A percentile compares a stretch with the other conserved stretches of the same genome.
These are phyloP conservation scores for Oxycera nigricornis DNA, from an alignment of 2,888 invertebrate species.

Conservation along the genomic window DNA sequence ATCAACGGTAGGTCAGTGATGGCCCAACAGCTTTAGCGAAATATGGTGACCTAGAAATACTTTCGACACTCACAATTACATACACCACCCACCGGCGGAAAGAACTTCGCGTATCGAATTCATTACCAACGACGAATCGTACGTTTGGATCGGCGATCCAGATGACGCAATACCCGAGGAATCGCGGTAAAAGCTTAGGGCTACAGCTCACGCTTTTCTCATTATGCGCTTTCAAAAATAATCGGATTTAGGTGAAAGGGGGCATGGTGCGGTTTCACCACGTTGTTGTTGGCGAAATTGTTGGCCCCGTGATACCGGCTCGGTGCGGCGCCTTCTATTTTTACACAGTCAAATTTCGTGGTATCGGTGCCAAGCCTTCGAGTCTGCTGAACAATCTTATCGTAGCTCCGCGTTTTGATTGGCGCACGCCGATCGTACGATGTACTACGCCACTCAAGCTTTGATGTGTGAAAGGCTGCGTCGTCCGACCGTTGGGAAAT, in stretches of 20 bases:
- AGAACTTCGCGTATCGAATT: no score
- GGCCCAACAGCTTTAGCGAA: no score
- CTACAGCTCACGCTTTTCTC: not conserved
- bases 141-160: no score
- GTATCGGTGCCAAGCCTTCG: slow-evolving; percentile 27
- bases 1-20: no score
- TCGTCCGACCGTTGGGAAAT: not conserved
- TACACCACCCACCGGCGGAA: no score
- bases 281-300: not conserved
- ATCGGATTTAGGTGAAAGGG: not conserved
- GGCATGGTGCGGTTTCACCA: not conserved
- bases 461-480: slow-evolving; percentile 1
- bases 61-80: no score
- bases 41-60: no score
- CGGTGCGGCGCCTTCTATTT: not conserved
- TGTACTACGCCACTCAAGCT: slow-evolving; percentile 3
- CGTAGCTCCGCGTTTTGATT: not conserved
- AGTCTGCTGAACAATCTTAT: not conserved
- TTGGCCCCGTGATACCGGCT: not conserved
- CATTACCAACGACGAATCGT: no score
- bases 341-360: not conserved
- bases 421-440: slow-evolving; percentile 18
- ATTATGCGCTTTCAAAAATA: not conserved
- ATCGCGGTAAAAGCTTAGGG: not conserved
- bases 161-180: not conserved